Percentiles rank a stretch among this genome's conserved stretches.
These are phyloP conservation scores for Drosophila setosimentum DNA, from an alignment of 2,888 invertebrate species.

Conservation along the genomic window DNA sequence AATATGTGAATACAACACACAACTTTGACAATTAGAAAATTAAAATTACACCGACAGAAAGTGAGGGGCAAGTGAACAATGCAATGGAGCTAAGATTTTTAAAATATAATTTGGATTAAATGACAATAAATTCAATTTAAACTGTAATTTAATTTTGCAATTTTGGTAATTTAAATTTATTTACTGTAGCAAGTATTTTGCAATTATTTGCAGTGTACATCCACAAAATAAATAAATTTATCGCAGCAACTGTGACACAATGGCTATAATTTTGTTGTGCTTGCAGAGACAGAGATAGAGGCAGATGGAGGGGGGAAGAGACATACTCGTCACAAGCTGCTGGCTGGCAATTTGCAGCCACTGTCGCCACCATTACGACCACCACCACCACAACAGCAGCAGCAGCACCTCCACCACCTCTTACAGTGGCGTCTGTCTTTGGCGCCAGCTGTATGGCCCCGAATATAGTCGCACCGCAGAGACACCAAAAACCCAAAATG, in stretches of 20 bases:
- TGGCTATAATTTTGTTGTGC: constrained; percentile 54
- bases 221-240: constrained; percentile 35
- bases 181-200: neutral
- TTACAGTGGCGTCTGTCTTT: constrained; percentile 35
- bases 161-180: neutral
- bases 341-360: constrained; percentile 70
- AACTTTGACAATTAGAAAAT: constrained; percentile 74
- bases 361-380: constrained; percentile 58
- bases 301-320: neutral
- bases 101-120: neutral
- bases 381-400: constrained; percentile 19
- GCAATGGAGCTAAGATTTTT: neutral
- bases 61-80: neutral
- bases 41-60: constrained; percentile 59
- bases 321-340: constrained; percentile 52
- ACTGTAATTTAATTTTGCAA: neutral
- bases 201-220: constrained; percentile 46
- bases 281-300: constrained; percentile 4
- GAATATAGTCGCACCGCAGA: constrained; percentile 51
- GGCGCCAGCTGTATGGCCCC: constrained; percentile 46
- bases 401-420: constrained; percentile 10
- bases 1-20: constrained; percentile 43
- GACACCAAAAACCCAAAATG: constrained; percentile 58
- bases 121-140: neutral
- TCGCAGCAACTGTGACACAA: constrained; percentile 48